Percentiles rank a stretch among this genome's conserved stretches.
phyloP scores from a whole-genome alignment of 2,113 vertebrate species.

The Isurus oxyrinchus region DNA sequence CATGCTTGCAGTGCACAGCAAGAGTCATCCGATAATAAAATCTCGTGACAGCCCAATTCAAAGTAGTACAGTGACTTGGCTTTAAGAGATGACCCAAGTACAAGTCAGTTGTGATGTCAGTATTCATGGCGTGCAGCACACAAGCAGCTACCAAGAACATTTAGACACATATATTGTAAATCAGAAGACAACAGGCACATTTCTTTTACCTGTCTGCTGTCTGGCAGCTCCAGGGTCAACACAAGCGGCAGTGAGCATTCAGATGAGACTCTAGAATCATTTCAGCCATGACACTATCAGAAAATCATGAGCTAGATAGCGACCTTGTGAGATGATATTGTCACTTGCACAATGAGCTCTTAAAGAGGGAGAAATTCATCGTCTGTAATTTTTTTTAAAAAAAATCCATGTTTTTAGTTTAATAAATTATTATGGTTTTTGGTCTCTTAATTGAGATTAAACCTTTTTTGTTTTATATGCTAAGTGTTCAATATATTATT shows the following conservation, averaged over 20 bases:
- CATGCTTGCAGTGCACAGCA: background rate
- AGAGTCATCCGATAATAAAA: background rate
- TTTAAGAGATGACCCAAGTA: background rate
- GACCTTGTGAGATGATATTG: background rate
- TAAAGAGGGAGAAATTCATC: background rate
- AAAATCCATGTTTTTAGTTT: background rate
- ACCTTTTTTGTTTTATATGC: background rate
- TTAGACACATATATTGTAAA: background rate
- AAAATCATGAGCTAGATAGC: background rate
- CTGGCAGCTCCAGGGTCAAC: background rate
- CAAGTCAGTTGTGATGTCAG: background rate
- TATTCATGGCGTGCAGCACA: background rate
- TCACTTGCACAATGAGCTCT: background rate
- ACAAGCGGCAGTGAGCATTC: background rate
- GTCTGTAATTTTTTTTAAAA: background rate
- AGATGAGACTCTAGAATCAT: background rate
- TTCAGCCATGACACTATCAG: constrained; percentile 10
- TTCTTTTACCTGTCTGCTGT: background rate
- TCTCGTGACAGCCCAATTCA: background rate
- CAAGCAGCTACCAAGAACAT: background rate
- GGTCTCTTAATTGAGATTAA: background rate
- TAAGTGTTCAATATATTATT: background rate
- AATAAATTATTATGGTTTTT: background rate
- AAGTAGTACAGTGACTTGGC: background rate
- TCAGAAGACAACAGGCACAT: background rate